Percentiles rank a stretch among this genome's conserved stretches.
These are phyloP conservation scores for Calephelis virginiensis DNA, from an alignment of 1,140 invertebrate genomes.

Conservation along the genomic window DNA sequence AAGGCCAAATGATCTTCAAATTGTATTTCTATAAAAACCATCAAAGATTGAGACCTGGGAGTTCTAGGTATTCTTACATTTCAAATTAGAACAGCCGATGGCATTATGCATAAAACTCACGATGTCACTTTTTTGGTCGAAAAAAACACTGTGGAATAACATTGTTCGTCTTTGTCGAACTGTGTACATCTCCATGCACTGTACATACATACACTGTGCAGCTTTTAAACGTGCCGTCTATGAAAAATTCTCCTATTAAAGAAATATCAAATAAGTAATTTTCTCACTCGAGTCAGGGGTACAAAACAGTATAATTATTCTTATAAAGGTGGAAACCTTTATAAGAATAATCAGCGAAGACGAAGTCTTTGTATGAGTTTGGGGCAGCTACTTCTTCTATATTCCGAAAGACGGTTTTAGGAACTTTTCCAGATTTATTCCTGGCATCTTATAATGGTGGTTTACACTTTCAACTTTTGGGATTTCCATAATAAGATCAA, in stretches of 20 bases:
- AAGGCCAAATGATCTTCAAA: too few relatives aligned
- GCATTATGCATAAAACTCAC: too few relatives aligned
- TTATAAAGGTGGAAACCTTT: too few relatives aligned
- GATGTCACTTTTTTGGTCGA: too few relatives aligned
- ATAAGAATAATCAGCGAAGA: not conserved
- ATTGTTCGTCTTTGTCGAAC: too few relatives aligned
- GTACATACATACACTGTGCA: not conserved
- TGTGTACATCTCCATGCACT: not conserved
- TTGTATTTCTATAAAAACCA: too few relatives aligned
- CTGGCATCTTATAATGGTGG: not conserved
- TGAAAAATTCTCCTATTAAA: not conserved
- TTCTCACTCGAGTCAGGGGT: not conserved
- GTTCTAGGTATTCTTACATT: too few relatives aligned
- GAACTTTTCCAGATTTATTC: not conserved
- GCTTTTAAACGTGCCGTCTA: not conserved
- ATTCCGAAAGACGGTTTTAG: not conserved
- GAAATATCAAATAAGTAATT: too few relatives aligned
- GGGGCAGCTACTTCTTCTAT: not conserved
- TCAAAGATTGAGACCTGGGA: too few relatives aligned
- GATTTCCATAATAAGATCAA: not conserved
- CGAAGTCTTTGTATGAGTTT: not conserved
- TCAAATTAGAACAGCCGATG: too few relatives aligned
- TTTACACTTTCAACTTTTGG: conserved; percentile 3
- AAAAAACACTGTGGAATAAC: too few relatives aligned
- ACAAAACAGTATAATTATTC: not conserved